phyloP scores from a whole-genome alignment of 1,140 invertebrate genomes.

The Bombus pyrosoma region DNA sequence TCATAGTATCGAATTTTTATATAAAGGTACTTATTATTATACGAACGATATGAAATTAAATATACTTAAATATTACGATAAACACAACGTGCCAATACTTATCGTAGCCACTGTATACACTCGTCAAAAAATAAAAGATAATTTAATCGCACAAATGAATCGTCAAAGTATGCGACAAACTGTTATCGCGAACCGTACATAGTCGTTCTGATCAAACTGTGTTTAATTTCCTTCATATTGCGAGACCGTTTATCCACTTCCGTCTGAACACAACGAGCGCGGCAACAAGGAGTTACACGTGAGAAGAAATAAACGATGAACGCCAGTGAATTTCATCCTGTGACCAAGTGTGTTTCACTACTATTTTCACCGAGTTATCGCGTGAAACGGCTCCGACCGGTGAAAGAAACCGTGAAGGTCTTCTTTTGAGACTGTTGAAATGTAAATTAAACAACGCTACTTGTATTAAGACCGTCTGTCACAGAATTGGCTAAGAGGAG shows the following conservation, averaged over 20 bases:
- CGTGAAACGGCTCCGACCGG: slow-evolving; percentile 52
- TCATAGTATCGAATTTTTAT: too few relatives aligned
- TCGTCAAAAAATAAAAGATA: too few relatives aligned
- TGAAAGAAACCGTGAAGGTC: slow-evolving; percentile 66
- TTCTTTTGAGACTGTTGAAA: slow-evolving; percentile 43
- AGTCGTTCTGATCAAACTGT: background rate
- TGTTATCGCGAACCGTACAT: background rate
- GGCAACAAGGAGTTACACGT: background rate
- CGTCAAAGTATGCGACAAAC: too few relatives aligned
- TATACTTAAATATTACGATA: too few relatives aligned
- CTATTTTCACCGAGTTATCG: slow-evolving; percentile 71
- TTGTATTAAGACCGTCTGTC: background rate
- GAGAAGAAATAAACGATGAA: background rate
- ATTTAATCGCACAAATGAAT: too few relatives aligned
- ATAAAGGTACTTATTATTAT: too few relatives aligned
- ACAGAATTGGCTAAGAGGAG: background rate
- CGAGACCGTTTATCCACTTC: background rate
- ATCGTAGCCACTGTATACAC: too few relatives aligned
- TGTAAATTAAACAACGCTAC: slow-evolving; percentile 36
- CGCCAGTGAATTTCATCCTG: slow-evolving; percentile 37
- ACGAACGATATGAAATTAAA: too few relatives aligned
- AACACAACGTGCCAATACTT: too few relatives aligned
- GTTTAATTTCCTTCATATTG: background rate
- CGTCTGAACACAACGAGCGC: background rate
- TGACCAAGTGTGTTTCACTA: slow-evolving; percentile 58